These are phyloP conservation scores for Icerya purchasi DNA, from an alignment of 2,888 invertebrate species.

Conservation along the genomic window DNA sequence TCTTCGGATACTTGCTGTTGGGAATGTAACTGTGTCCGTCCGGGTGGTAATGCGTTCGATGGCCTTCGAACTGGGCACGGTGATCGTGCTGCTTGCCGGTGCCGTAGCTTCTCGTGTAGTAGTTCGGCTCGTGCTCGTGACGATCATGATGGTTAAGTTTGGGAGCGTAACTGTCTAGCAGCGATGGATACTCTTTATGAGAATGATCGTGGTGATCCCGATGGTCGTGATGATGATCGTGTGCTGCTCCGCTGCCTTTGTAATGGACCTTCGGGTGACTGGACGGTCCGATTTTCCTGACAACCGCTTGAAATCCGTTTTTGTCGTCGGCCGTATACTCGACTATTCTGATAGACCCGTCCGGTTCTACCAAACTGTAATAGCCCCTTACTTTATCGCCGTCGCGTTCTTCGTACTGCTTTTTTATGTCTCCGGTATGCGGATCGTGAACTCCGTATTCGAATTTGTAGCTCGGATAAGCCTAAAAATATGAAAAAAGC, in stretches of 20 bases:
- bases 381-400: slow-evolving; percentile 47
- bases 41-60: no score
- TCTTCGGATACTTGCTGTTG: no score
- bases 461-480: slow-evolving; percentile 36
- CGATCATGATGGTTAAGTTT: slow-evolving; percentile 2
- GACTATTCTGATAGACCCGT: slow-evolving; percentile 50
- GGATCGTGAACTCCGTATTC: slow-evolving; percentile 52
- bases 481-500: no score
- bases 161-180: background rate
- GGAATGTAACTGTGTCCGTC: no score
- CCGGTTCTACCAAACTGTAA: slow-evolving; percentile 35
- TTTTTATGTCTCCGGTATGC: slow-evolving; percentile 48
- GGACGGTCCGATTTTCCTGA: slow-evolving; percentile 22
- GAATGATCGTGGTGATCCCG: background rate
- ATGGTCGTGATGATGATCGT: slow-evolving; percentile 7
- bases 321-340: slow-evolving; percentile 55
- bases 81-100: no score
- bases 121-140: no score
- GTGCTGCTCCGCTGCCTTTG: background rate
- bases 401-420: slow-evolving; percentile 46
- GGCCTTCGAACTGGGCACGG: no score
- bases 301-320: slow-evolving; percentile 51
- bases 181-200: background rate
- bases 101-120: no score
- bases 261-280: slow-evolving; percentile 12